Conservation (phyloP, 2,113 vertebrate species). For the Seriola aureovittata region DNA sequence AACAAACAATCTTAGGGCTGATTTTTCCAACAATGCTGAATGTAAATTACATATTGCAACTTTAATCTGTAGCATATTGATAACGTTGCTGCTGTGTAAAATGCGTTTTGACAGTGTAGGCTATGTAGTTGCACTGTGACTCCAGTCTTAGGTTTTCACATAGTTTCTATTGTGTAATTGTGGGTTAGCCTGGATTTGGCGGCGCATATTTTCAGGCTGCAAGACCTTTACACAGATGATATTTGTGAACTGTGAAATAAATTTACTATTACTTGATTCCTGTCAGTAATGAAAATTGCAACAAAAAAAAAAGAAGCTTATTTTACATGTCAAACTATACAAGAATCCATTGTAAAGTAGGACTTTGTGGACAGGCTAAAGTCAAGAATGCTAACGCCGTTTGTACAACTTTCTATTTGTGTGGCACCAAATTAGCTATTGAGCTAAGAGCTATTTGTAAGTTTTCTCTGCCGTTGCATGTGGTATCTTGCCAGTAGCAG, state of each 20-base stretch:
- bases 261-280: not conserved
- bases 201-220: not conserved
- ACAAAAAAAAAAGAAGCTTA: conserved; percentile 14
- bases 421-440: not conserved
- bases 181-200: conserved; percentile 7
- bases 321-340: conserved; percentile 26
- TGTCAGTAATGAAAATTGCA: not conserved
- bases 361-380: not conserved
- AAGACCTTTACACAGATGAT: conserved; percentile 19
- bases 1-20: not conserved
- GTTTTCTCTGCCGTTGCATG: too few relatives aligned
- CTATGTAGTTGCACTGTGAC: not conserved
- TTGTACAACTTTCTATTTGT: not conserved
- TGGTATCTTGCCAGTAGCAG: too few relatives aligned
- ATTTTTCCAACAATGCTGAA: conserved; percentile 1
- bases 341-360: not conserved
- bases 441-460: too few relatives aligned
- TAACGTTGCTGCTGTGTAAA: not conserved
- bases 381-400: not conserved
- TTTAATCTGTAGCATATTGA: not conserved
- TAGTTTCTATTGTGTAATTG: not conserved
- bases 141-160: not conserved
- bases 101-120: not conserved
- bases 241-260: conserved; percentile 5
- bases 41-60: not conserved